A percentile compares a stretch with the other conserved stretches of the same genome.
Conservation (phyloP, 2,113 vertebrate genomes). For the Fulmarus glacialis region DNA sequence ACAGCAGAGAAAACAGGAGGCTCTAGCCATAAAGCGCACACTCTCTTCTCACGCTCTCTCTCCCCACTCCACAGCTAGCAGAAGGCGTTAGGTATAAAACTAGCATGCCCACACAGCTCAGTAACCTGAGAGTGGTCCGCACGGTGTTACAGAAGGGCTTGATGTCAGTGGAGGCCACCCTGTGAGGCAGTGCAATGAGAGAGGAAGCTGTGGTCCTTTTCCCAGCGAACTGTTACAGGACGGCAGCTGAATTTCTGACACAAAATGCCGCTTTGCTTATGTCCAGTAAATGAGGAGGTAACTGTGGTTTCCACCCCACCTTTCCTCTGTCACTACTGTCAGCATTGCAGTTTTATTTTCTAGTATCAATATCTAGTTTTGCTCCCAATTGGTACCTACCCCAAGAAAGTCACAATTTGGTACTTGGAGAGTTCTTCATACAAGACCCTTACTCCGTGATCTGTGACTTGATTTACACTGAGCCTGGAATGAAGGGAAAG, state of each 20-base stretch:
- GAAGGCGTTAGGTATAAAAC: background rate
- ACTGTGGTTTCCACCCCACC: background rate
- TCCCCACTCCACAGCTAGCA: background rate
- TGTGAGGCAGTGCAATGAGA: background rate
- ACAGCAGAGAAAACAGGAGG: background rate
- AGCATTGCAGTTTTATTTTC: background rate
- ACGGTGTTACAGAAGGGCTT: background rate
- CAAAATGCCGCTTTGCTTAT: background rate
- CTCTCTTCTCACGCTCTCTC: background rate
- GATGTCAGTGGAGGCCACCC: background rate
- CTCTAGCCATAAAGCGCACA: background rate
- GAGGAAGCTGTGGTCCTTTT: background rate
- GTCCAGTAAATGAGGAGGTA: background rate
- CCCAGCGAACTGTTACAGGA: background rate
- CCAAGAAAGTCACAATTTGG: slow-evolving; percentile 83
- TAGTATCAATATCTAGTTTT: background rate
- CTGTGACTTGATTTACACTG: slow-evolving; percentile 90
- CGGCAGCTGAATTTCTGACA: background rate
- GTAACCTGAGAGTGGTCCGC: background rate
- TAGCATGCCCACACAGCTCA: background rate
- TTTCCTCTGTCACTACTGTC: background rate
- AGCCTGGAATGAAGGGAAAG: slow-evolving; percentile 76
- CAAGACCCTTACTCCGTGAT: slow-evolving; percentile 85
- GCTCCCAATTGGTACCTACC: slow-evolving; percentile 75
- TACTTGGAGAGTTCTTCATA: slow-evolving; percentile 89